Evolutionary conservation across 2,113 vertebrate genomes (phyloP).

Genomic region (Pyrgilauda ruficollis): DNA sequence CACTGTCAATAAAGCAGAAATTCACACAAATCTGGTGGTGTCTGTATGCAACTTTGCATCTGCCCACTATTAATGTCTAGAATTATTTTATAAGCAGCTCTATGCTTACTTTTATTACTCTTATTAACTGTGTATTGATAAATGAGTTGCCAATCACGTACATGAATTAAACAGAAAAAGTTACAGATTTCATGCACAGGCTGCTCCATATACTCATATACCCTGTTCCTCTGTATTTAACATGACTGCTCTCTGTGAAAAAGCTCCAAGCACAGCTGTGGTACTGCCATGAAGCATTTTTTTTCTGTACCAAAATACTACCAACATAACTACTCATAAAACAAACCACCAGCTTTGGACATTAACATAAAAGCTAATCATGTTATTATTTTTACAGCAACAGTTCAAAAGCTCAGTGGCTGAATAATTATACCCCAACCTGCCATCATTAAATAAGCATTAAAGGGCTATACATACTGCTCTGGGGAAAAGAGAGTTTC

Average conservation of each 20-base stretch:
- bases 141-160: neutral
- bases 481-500: neutral
- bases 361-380: neutral
- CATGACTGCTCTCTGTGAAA: neutral
- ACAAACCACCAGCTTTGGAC: neutral
- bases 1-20: neutral
- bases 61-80: neutral
- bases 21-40: neutral
- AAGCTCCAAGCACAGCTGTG: neutral
- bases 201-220: neutral
- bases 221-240: neutral
- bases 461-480: neutral
- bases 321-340: neutral
- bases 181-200: neutral
- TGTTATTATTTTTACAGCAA: neutral
- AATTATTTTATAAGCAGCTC: neutral
- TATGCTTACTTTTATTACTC: neutral
- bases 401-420: constrained; percentile 1
- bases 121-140: neutral
- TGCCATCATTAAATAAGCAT: constrained; percentile 9
- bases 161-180: neutral
- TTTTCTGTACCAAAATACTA: neutral
- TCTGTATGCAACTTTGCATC: neutral
- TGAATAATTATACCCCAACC: constrained; percentile 1
- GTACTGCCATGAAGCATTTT: neutral